A percentile compares a stretch with the other conserved stretches of the same genome.
Conservation (phyloP, 2,113 vertebrate species). For the Phylloscopus whistleri region DNA sequence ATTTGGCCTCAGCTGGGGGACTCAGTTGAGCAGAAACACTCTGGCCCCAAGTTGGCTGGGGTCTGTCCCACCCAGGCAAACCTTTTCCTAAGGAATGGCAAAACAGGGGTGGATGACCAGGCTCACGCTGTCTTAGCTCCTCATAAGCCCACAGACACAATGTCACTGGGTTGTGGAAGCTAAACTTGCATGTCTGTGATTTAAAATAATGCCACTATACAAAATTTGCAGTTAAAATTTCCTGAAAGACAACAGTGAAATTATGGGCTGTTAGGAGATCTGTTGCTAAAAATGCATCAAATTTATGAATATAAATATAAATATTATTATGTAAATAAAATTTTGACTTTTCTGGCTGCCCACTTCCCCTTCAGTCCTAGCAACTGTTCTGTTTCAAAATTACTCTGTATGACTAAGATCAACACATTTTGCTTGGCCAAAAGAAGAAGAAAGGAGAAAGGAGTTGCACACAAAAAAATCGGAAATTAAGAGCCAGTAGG, state of each 20-base stretch:
- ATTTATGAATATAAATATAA: background rate
- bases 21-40: background rate
- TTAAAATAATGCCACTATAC: background rate
- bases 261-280: background rate
- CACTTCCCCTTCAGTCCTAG: background rate
- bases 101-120: background rate
- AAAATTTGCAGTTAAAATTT: background rate
- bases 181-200: background rate
- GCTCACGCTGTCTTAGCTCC: background rate
- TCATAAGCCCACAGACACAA: background rate
- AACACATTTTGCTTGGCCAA: background rate
- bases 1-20: background rate
- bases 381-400: background rate
- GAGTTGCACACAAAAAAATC: background rate
- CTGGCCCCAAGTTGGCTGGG: fast-evolving
- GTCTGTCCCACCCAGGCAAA: background rate
- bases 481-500: background rate
- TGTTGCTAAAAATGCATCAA: background rate
- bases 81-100: background rate
- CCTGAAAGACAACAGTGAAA: background rate
- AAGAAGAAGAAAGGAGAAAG: background rate
- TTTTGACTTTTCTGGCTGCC: background rate
- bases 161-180: background rate
- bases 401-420: background rate
- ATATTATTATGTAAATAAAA: background rate